Conservation (phyloP, 2,797 vertebrate species). For the Sebastes cheni region DNA sequence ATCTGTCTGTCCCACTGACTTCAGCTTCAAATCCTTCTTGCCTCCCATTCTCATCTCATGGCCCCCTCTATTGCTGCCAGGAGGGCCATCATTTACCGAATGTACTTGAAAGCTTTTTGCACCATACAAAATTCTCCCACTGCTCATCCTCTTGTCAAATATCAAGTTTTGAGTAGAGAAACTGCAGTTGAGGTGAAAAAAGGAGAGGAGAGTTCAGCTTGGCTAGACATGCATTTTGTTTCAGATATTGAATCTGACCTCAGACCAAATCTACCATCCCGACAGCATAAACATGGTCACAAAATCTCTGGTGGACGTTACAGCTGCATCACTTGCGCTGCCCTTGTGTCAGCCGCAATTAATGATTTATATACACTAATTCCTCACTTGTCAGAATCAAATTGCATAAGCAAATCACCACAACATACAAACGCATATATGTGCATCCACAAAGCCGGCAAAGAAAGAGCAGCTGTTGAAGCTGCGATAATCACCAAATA, state of each 20-base stretch:
- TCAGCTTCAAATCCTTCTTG: not conserved
- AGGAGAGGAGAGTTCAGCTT: not conserved
- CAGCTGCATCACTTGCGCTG: not conserved
- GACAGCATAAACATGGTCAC: not conserved
- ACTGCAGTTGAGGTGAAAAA: not conserved
- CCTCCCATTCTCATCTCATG: not conserved
- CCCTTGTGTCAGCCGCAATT: not conserved
- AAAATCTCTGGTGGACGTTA: not conserved
- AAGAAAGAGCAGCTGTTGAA: constrained; percentile 20
- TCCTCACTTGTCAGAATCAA: not conserved
- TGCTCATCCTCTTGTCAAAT: not conserved
- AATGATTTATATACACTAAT: not conserved
- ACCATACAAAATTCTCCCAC: not conserved
- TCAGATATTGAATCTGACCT: not conserved
- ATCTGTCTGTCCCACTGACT: not conserved
- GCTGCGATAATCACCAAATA: not conserved
- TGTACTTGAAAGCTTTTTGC: not conserved
- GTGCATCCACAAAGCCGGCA: not conserved
- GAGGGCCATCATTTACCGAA: not conserved
- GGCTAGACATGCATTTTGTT: not conserved
- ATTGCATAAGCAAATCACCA: not conserved
- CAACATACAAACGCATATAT: not conserved
- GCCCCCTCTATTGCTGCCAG: not conserved
- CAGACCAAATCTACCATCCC: not conserved
- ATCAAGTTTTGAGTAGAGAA: not conserved